Evolutionary conservation across 2,113 vertebrate genomes (phyloP).

Genomic region (Platysternon megacephalum): DNA sequence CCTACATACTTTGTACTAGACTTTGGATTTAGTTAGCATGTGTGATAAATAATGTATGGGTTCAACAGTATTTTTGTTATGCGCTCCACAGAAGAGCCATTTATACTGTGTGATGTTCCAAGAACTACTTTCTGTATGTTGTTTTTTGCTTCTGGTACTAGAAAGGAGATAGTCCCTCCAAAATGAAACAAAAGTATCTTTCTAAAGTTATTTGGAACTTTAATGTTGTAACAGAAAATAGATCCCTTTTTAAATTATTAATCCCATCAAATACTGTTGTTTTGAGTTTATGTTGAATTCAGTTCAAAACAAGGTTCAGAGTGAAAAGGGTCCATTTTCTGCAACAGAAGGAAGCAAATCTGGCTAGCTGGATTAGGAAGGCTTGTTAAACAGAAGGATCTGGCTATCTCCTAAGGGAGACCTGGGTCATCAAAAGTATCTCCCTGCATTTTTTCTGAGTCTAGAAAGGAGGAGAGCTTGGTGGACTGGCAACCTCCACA

Average conservation of each 20-base stretch:
- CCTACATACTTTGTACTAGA: background rate
- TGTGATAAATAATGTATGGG: background rate
- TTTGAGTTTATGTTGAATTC: background rate
- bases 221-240: no score
- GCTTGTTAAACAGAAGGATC: background rate
- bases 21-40: background rate
- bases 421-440: background rate
- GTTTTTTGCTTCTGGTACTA: constrained; percentile 7
- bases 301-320: background rate
- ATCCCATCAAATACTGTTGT: background rate
- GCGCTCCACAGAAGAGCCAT: constrained; percentile 1
- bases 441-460: background rate
- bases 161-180: background rate
- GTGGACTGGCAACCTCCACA: background rate
- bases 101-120: background rate
- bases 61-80: background rate
- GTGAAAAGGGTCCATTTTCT: background rate
- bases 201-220: no score
- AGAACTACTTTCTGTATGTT: background rate
- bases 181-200: background rate
- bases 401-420: background rate
- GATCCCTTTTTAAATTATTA: constrained; percentile 16
- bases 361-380: background rate
- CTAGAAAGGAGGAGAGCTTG: background rate
- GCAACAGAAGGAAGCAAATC: constrained; percentile 3